phyloP scores from a whole-genome alignment of 2,888 invertebrate species.

The Polyommatus icarus region DNA sequence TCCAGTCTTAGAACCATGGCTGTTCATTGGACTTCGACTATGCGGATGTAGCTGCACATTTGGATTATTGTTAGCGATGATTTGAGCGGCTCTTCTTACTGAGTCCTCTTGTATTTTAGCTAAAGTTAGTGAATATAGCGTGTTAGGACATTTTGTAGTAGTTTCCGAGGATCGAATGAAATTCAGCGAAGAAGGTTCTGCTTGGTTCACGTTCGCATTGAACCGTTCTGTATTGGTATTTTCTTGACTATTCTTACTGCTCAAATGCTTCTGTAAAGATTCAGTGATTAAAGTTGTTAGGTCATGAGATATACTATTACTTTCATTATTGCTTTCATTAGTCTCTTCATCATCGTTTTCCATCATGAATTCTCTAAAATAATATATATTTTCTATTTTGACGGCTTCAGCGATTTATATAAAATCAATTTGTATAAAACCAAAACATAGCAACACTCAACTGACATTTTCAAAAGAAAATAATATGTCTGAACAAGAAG shows the following conservation, averaged over 20 bases:
- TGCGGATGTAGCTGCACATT: background rate
- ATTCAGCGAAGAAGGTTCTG: background rate
- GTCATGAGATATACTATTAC: background rate
- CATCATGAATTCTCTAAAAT: background rate
- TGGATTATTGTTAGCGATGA: slow-evolving; percentile 27
- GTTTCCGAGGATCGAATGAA: background rate
- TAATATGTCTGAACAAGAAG: too few species aligned
- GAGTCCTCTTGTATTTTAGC: slow-evolving; percentile 33
- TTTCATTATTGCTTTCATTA: background rate
- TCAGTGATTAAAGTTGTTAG: background rate
- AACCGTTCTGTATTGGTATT: background rate
- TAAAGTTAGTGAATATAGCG: slow-evolving; percentile 37
- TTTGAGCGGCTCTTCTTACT: slow-evolving; percentile 25
- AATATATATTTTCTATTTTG: too few species aligned
- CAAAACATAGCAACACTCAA: too few species aligned
- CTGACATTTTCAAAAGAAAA: too few species aligned
- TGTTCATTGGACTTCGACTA: background rate
- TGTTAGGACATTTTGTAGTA: background rate
- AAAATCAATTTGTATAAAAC: too few species aligned
- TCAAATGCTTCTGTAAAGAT: background rate
- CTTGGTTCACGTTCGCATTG: background rate
- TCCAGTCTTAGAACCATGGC: slow-evolving; percentile 38
- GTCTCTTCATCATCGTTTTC: background rate
- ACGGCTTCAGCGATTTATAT: too few species aligned
- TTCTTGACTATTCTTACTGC: background rate